Evolutionary conservation across 1,140 invertebrate species (phyloP), one percentile per base, ranked within the genome.

Genomic region (Platyscapa corneri): DNA sequence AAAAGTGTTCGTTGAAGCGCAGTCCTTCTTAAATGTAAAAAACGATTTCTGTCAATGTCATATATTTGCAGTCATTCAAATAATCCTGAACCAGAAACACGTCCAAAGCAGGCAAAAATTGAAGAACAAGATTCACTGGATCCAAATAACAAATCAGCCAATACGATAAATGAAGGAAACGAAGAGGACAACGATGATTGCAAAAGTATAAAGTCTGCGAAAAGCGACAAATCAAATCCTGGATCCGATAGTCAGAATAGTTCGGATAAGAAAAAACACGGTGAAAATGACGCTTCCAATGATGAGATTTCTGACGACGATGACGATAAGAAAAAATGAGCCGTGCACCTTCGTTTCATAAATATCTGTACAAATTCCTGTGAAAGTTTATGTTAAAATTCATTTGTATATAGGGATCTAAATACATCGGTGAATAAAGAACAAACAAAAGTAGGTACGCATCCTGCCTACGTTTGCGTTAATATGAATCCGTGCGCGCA

Each of bases 231-330:
- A 64, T 75, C 79, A 16, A 67, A 16, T 20, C 18, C 27, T 5
- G 64, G 65, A 16, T 76, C 67, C 12, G 79, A 77, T 3, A 77
- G 32, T 18, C 84, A 82, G n/a, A 77, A 32, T 8, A 39, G 10
- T 12, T 77, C 49, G 16, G 30, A 83, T 10, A 37, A 87, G 10
- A 85, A 85, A n/a, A 82, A 83, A 49, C 82, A 56, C 30, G 34
- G n/a, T 0, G 86, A 89, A n/a, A 87, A 90, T 30, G 80, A 87
- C 49, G 53, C 5, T n/a, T 39, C 27, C 23, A 84, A 82, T 0
- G n/a, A 85, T 30, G 87, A 88, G n/a, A 80, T 83, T 32, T 60
- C 79, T 8, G 60, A 88, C 30, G 85, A 88, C 30, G 87, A 88
- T 49, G 80, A 89, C 56, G 80, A 88, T 0, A 88, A 87, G 37